Evolutionary conservation across 2,888 invertebrate species (phyloP).

Genomic region (Tillus elongatus): DNA sequence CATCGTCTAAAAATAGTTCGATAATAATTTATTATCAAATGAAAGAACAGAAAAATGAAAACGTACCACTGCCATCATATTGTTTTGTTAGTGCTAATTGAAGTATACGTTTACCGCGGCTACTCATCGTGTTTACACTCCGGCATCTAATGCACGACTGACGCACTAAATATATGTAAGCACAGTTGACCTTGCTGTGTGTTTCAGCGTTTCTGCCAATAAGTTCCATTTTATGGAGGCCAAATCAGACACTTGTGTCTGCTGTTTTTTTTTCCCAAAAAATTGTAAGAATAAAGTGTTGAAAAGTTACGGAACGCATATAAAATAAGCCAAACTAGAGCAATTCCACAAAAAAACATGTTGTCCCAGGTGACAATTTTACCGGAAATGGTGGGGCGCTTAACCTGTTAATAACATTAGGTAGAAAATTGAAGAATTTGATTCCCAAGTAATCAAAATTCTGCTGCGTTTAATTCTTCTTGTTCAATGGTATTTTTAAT

Average conservation of each 20-base stretch:
- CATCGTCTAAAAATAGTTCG: conserved; percentile 13
- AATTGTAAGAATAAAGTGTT: conserved; percentile 5
- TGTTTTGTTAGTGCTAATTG: background rate
- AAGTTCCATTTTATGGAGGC: conserved; percentile 9
- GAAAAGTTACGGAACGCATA: conserved; percentile 7
- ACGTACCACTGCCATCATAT: conserved; percentile 1
- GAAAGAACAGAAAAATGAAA: background rate
- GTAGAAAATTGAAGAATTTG: no score
- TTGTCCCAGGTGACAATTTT: conserved; percentile 9
- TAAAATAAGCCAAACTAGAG: conserved; percentile 7
- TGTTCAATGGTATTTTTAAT: no score
- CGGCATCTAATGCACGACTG: conserved; percentile 3
- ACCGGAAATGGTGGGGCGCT: conserved; percentile 6
- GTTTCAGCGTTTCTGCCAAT: conserved; percentile 2
- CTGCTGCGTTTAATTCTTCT: no score
- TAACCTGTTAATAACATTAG: conserved; percentile 1
- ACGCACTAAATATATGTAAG: conserved; percentile 9
- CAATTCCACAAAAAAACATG: conserved; percentile 8
- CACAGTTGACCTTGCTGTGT: conserved; percentile 7
- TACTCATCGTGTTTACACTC: conserved; percentile 1
- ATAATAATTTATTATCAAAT: conserved; percentile 9
- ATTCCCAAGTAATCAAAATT: no score
- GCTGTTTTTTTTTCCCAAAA: conserved; percentile 7
- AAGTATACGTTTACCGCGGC: conserved; percentile 3
- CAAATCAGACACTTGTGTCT: conserved; percentile 18